phyloP scores from a whole-genome alignment of 2,888 invertebrate genomes.

The Eupithecia subumbrata region DNA sequence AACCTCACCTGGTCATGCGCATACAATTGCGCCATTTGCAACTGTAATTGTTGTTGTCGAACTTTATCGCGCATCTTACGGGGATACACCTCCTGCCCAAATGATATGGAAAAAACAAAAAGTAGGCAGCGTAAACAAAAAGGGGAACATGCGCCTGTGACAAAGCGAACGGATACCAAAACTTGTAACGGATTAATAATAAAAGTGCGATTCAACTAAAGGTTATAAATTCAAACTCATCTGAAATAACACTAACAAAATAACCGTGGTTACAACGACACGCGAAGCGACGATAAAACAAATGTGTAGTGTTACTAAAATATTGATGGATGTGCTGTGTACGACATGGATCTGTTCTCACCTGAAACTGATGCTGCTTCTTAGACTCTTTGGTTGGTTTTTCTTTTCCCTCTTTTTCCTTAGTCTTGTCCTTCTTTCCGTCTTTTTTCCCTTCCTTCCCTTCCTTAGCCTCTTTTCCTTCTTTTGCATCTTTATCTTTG shows the following conservation, averaged over 20 bases:
- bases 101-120: conserved; percentile 84
- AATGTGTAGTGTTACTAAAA: conserved; percentile 59
- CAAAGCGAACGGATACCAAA: conserved; percentile 57
- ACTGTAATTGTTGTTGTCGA: conserved; percentile 86
- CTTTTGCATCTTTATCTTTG: conserved; percentile 85
- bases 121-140: conserved; percentile 83
- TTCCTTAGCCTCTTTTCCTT: conserved; percentile 76
- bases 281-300: conserved; percentile 67
- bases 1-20: conserved; percentile 82
- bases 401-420: conserved; percentile 84
- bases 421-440: conserved; percentile 84
- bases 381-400: conserved; percentile 84
- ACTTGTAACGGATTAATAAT: conserved; percentile 56
- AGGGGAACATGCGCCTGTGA: conserved; percentile 77
- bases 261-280: conserved; percentile 69
- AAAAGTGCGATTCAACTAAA: conserved; percentile 59
- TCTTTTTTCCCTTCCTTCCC: conserved; percentile 83
- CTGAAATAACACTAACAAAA: conserved; percentile 55
- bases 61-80: conserved; percentile 93
- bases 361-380: conserved; percentile 88
- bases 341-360: conserved; percentile 61
- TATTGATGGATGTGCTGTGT: conserved; percentile 77
- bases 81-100: conserved; percentile 90
- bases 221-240: conserved; percentile 57
- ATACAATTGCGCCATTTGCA: conserved; percentile 84